Evolutionary conservation across 2,888 invertebrate species (phyloP).

Genomic region (Metellina segmentata): DNA sequence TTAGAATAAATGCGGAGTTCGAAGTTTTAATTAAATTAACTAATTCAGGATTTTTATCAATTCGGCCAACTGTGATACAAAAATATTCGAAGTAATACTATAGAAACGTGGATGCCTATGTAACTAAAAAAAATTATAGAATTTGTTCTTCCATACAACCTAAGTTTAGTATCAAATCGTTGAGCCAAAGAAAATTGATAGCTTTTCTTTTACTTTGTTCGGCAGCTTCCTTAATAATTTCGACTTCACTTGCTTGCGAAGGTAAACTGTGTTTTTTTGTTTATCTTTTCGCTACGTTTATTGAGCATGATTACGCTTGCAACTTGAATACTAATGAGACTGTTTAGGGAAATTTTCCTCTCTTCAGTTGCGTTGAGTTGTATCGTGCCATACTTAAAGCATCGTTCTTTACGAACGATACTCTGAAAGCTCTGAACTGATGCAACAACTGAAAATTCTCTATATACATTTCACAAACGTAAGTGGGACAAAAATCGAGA

Average conservation of each 20-base stretch:
- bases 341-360: background rate
- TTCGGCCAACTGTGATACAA: too few relatives aligned
- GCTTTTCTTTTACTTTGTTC: background rate
- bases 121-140: background rate
- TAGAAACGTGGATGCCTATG: background rate
- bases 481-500: too few relatives aligned
- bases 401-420: too few relatives aligned
- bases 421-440: too few relatives aligned
- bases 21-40: too few relatives aligned
- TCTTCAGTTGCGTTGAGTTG: background rate
- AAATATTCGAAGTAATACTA: too few relatives aligned
- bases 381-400: too few relatives aligned
- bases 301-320: background rate
- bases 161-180: background rate
- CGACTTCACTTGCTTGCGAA: background rate
- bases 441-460: too few relatives aligned
- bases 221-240: background rate
- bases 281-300: background rate
- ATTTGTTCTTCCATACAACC: background rate
- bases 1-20: too few relatives aligned
- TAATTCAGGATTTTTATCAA: too few relatives aligned
- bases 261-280: background rate
- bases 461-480: too few relatives aligned
- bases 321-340: background rate
- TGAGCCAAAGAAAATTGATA: background rate